Base-by-base conservation (phyloP, 2,797 vertebrate genomes). In the Lutjanus argentimaculatus region DNA sequence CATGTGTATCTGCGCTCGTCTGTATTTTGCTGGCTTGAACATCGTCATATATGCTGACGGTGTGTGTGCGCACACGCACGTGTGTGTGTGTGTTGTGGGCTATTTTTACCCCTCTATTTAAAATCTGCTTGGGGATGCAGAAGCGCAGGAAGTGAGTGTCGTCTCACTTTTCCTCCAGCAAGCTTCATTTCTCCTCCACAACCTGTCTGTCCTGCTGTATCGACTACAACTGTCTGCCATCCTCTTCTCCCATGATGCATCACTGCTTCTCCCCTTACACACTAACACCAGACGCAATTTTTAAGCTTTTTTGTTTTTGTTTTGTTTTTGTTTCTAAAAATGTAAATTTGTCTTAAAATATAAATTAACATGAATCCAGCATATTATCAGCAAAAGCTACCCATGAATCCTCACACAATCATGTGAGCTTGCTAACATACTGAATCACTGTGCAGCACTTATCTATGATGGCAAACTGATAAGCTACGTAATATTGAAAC, bases 41-140 rank as follows among this genome's bases (percentile, higher is more conserved):
- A 25, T 66, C 25, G 14, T 73, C 74, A 74, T 55, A 77, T 82
- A 40, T 71, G 73, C 79, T 79, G 73, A 66, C 66, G 72, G 56
- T 62, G 66, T 61, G 55, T 17, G 66, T 64, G 58, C 52, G 68
- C 15, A 40, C 55, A 55, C 48, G 65, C 10, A 58, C 77, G 68
- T 17, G 70, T 49, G 57, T 43, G 49, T 25, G 43, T 51, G 51
- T 3, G 70, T 63, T 30, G 46, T 42, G 58, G 64, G 73, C 82
- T 89, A 87, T 90, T 87, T 89, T 88, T 88, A 85, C 63, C 25
- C 72, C 70, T 75, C 83, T 77, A 79, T 84, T 90, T 83, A 88
- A 89, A 91, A 89, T 87, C 74, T 90, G 90, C 88, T 88, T 70
- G 62, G 48, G 77, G 76, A 86, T 83, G 88, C 90, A 90, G 72